Base-by-base conservation (phyloP, 1,140 invertebrate species). In the Prorops nasuta region DNA sequence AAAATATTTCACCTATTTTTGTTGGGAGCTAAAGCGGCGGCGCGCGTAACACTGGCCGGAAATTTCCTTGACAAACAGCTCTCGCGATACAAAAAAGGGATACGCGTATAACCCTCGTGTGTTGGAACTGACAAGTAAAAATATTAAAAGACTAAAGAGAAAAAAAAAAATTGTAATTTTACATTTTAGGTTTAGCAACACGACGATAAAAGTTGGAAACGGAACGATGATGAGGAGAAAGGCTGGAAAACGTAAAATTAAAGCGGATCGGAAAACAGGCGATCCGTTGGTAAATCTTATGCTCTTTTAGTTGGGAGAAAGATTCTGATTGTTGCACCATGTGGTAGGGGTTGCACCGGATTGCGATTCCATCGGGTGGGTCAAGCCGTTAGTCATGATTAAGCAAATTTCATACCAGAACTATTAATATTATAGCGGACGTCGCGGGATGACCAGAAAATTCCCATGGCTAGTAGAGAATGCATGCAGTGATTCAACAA, bases 1-100 rank as follows among this genome's bases (percentile, higher is more conserved):
- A 52, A 61, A 62, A 63, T 63, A 61, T 63, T 58, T 61, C 60
- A 49, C 51, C 61, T 63, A 63, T 63, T 63, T 63, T 63, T 61
- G 58, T 59, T 58, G 56, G 55, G 49, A 61, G 61, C 61, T 63
- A 63, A 63, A 58, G 51, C 60, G 49, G 37, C 22, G n/a, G n/a
- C n/a, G 45, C 32, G 38, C 44, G 51, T 48, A 52, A 48, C 45
- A 47, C 19, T 49, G 51, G 44, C 44, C 55, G 59, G 58, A 63
- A 63, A 61, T 51, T 63, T 59, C 55, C 48, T 55, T 58, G 59
- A 61, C 59, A 63, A 63, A 63, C 51, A 60, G 48, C 55, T 49
- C 60, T 58, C 49, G 43, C 39, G 34, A 41, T 37, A 41, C 51
- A 22, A 40, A 37, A 31, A 21, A 19, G 32, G 19, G 22, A 18